Base-by-base conservation (phyloP, 2,888 invertebrate genomes). In the Hyposoter dolosus region DNA sequence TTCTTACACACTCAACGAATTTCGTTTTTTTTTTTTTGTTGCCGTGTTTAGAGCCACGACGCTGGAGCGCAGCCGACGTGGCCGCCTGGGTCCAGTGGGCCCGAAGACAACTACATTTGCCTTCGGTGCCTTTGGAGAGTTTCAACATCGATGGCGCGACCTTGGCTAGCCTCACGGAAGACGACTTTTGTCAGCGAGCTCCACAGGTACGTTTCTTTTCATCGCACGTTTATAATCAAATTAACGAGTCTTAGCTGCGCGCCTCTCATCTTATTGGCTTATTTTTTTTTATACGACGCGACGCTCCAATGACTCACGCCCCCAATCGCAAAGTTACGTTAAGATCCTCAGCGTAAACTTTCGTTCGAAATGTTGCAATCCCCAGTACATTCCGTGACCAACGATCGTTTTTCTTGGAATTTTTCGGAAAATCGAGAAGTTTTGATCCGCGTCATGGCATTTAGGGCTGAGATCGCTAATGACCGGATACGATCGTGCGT, bases 81-180 rank as follows among this genome's bases (percentile, higher is more conserved):
- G 97, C 97, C 89, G 96, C 97, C 32, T 99, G 99, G 99, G 96
- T 98, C 85, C 96, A 97, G 93, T 98, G 97, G 96, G 98, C 98
- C 90, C 95, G 97, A 85, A 96, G 97, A 91, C 98, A 98, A 93
- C 97, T 97, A 94, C 96, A 96, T 90, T 94, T 98, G 88, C 96
- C 97, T 17, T 95, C 96, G 93, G 96, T 97, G 69, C 95, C 96
- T 35, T 95, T 97, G 84, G 96, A 97, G 89, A 96, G 97, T 92
- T 98, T 98, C 95, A 96, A 96, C 88, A 96, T 98, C 95, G 96
- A 97, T 89, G 98, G 98, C 79, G 95, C 96, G 17, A 96, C 96
- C 56, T 95, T 99, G 85, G 96, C 97, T 84, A 95, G 96, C 74
- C 95, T 99, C 82, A 96, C 96, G 69, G 98, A 98, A 93, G 97